Base-by-base conservation (phyloP, 2,113 vertebrate genomes). In the Otus sunia region DNA sequence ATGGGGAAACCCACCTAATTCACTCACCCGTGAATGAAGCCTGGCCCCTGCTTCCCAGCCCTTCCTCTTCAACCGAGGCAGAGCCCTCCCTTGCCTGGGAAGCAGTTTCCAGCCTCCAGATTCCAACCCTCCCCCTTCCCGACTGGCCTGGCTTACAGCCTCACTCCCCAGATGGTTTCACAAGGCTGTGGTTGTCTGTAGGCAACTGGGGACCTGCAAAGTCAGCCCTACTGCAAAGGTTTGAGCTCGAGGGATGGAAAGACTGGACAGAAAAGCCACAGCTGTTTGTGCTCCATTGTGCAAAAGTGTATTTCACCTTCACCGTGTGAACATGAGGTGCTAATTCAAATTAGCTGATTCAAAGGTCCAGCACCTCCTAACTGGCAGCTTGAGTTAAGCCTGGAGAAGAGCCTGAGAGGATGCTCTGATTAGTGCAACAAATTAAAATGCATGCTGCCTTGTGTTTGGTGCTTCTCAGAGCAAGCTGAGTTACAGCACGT, bases 241-340 rank as follows among this genome's bases (percentile, higher is more conserved):
- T 7, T 67, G 29, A 85, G 41, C 29, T 81, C 27, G n/a, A 67
- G 22, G 32, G 12, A 17, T 45, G n/a, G 72, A 16, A 69, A 45
- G 21, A 34, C 14, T 5, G 6, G 22, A 20, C 11, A 45, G 36
- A 49, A 94, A 83, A 41, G 8, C 25, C 23, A 19, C 0, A 0
- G 8, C 7, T 10, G n/a, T 88, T 60, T 62, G 30, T 26, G 37
- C 23, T 56, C 5, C 1, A 1, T 15, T 73, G 15, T n/a, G 26
- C 36, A 13, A 6, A 90, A 25, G 7, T 6, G 2, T 21, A 22
- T 19, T 47, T 47, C 45, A 47, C 10, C n/a, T 83, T 22, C n/a
- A 17, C 19, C 2, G 0, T 18, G 21, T 14, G 11, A 32, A 12
- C 0, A 0, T 10, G 29, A 53, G 39, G 23, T 25, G 14, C 26